Evolutionary conservation across 2,797 vertebrate species (phyloP), one percentile per base, ranked within the genome.

Genomic region (Melopsittacus undulatus): DNA sequence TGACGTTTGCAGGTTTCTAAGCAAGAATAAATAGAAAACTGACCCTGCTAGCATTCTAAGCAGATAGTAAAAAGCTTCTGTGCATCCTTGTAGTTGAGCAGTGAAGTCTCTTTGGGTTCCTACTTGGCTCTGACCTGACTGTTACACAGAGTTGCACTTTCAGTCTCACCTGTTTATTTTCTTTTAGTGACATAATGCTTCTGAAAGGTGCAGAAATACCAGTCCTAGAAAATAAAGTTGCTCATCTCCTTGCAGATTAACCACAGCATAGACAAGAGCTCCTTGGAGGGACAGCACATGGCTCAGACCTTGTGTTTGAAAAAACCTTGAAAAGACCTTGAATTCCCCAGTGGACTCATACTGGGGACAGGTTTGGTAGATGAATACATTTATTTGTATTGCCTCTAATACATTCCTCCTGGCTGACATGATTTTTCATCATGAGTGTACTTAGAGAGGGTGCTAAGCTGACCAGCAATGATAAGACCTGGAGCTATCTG

Each of bases 1-100:
- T 74, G 75, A 74, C 1, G 0, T 87, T 84, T 52, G 48, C 56
- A 49, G 57, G 81, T 87, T 96, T 94, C 77, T 84, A 57, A 43
- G 64, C 64, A 88, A 87, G 83, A 90, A 74, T 61, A 94, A 84
- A 87, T 36, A 95, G 83, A 94, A 74, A 78, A 74, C 78, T 27
- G 43, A 63, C n/a, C 15, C 49, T 48, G 34, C 27, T 52, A 74
- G 40, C 38, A 26, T 22, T 36, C 15, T 43, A n/a, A 52, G 27
- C n/a, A 68, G 46, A 10, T 42, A n/a, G 74, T 48, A 36, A 74
- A 72, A 76, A 74, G 16, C 67, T 89, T 34, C 63, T 52, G 36
- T 57, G 70, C 70, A 68, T 40, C 51, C 70, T 61, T 61, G 46
- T 29, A 64, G 36, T 22, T 94, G 66, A 84, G 56, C 46, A 56